Base-by-base conservation (phyloP, 2,797 vertebrate genomes). In the Poliocrania exsul region DNA sequence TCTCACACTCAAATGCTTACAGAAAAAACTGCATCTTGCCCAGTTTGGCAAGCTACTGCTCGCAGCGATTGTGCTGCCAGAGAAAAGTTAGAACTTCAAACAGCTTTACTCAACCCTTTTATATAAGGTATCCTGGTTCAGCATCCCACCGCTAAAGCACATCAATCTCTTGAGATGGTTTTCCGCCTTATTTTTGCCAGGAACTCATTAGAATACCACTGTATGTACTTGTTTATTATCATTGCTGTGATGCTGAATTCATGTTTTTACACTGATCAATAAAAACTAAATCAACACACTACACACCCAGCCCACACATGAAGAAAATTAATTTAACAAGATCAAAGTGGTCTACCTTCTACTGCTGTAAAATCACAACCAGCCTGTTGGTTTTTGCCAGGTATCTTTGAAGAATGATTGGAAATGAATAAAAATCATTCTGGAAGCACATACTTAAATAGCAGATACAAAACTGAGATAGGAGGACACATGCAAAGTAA, bases 291-390 rank as follows among this genome's bases (percentile, higher is more conserved):
- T 90, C 90, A 94, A 88, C 92, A 74, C 50, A 26, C 75, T 81
- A 96, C 92, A 96, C 91, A 29, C 92, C 95, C 93, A 94, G 96
- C 91, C 95, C 91, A 96, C 93, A 93, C 92, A 93, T 77, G 92
- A 95, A 95, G 95, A 96, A 96, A 96, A 96, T 83, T 88, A 82
- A 94, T 94, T 95, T 96, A 93, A 96, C 58, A 73, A 86, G 87
- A 95, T 95, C 94, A 97, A 95, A 97, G 94, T 81, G 71, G 79
- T 94, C 93, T 96, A 54, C 71, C 49, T 90, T 93, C 85, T 73
- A 60, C 49, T 74, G 72, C 88, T 88, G 37, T 95, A 87, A 96
- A 96, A 91, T 94, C 92, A 96, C 77, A 92, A 94, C 58, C 79
- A 95, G 69, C n/a, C 38, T 46, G 62, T 60, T 86, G 77, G 53